Conservation (phyloP, 2,113 vertebrate species). For the Odocoileus hemionus region DNA sequence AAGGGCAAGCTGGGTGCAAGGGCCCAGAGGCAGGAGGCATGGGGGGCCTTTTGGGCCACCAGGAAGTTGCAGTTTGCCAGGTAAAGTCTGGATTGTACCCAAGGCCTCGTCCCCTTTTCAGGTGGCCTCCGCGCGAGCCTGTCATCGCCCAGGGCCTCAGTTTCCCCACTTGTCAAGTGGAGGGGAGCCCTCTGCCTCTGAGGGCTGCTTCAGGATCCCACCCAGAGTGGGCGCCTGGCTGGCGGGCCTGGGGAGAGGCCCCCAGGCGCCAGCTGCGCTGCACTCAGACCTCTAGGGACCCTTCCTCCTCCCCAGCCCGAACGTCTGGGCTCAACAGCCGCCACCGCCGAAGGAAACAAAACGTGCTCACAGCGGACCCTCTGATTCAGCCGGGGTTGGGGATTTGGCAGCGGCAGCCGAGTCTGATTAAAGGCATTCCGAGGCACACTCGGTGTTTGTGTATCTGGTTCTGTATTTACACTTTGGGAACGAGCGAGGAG, state of each 20-base stretch:
- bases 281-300: neutral
- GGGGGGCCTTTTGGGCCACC: neutral
- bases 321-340: neutral
- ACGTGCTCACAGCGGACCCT: neutral
- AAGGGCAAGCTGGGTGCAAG: neutral
- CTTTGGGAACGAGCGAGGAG: neutral
- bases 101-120: neutral
- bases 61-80: neutral
- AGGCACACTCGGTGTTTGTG: conserved; percentile 30
- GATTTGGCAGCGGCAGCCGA: conserved; percentile 35
- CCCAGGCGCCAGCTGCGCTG: neutral
- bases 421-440: conserved; percentile 69
- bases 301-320: neutral
- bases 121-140: neutral
- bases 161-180: neutral
- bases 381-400: neutral
- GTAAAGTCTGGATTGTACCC: no score
- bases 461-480: conserved; percentile 63
- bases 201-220: neutral
- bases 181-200: neutral
- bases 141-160: neutral
- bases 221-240: neutral
- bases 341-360: neutral
- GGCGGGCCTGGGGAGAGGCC: neutral
- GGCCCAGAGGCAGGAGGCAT: neutral